Base-by-base conservation (phyloP, 2,113 vertebrate genomes). In the Calidris pygmaea region DNA sequence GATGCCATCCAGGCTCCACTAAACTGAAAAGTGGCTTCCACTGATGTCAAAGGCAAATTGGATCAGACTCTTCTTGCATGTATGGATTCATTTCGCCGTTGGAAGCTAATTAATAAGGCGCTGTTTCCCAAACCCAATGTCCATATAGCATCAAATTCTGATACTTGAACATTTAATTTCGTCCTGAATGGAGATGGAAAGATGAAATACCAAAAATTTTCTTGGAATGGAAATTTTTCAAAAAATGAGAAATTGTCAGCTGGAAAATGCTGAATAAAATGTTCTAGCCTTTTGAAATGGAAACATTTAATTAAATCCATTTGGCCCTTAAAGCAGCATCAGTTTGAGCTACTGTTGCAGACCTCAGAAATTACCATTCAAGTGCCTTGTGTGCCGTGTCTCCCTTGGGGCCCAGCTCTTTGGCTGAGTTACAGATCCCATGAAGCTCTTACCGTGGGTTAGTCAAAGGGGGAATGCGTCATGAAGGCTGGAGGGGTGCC, bases 241-340 rank as follows among this genome's bases (percentile, higher is more conserved):
- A 43, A 95, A 91, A 72, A 52, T 29, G 56, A 85, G 45, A 83
- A 85, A 43, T 52, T 85, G 45, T 77, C 82, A 67, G n/a, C 72
- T 94, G 77, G 62, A 95, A 95, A 95, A 83, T 4, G 9, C 74
- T 50, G 87, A 85, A 95, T 91, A 93, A 93, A 95, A 76, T 76
- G 26, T 87, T 96, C 71, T 76, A 91, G 62, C 29, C 32, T 93
- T 97, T 96, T 93, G 85, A 91, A 96, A 95, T 96, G 93, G 95
- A 97, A 97, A 95, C 68, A 47, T 96, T 94, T 96, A 95, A 94
- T 96, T 96, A 96, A 94, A 97, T 95, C 93, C 94, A 82, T 94
- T 95, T 96, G 94, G 82, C 81, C 85, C 84, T 95, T 93, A 89
- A 77, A 95, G 78, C 56, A 79, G 66, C 81, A 82, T 93, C 73